phyloP scores from a whole-genome alignment of 2,113 vertebrate species.

The Oncorhynchus kisutch region DNA sequence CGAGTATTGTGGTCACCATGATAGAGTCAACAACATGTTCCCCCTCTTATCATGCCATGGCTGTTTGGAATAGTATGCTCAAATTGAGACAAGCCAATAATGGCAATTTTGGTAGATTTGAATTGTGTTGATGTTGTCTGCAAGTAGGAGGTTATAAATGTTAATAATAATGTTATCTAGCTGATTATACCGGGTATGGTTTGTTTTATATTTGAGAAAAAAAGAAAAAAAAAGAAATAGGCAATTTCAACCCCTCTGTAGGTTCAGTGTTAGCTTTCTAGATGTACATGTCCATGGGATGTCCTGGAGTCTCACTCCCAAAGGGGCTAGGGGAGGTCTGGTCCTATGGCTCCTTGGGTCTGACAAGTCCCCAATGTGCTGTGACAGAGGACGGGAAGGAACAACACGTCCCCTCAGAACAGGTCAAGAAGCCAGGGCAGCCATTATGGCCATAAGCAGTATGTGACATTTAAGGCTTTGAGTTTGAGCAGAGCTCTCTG shows the following conservation, averaged over 20 bases:
- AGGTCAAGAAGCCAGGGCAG: slow-evolving; percentile 53
- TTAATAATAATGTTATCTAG: too few relatives aligned
- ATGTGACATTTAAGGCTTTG: slow-evolving; percentile 6
- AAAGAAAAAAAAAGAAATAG: too few relatives aligned
- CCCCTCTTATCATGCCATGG: neutral
- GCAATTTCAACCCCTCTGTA: too few relatives aligned
- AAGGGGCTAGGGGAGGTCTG: neutral
- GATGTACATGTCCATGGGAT: neutral
- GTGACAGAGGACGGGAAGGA: slow-evolving; percentile 45
- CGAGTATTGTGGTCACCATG: too few relatives aligned
- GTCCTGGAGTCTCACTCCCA: neutral
- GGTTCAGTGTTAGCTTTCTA: neutral
- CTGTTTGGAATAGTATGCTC: neutral
- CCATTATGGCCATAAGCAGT: slow-evolving; percentile 53
- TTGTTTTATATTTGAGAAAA: too few relatives aligned
- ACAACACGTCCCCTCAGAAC: slow-evolving; percentile 53
- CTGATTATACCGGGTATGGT: too few relatives aligned
- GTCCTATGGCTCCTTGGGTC: slow-evolving; percentile 49
- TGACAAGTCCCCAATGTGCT: slow-evolving; percentile 53
- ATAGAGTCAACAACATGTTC: neutral
- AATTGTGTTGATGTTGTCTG: too few relatives aligned
- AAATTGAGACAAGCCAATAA: too few relatives aligned
- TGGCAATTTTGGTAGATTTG: too few relatives aligned
- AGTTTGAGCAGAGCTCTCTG: neutral
- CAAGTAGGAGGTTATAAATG: too few relatives aligned